Conservation (phyloP, 2,113 vertebrate genomes). For the Bos taurus region ARS-UCD2.0 NC_037348.1:58284501-58285000, state of each 20-base stretch:
- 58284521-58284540: background rate
- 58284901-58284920: background rate
- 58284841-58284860: background rate
- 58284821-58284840: background rate
- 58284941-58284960: background rate
- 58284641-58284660: background rate
- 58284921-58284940: background rate
- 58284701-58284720: background rate
- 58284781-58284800: background rate
- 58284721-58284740: background rate
- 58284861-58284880: background rate
- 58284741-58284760: background rate
- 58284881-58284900: background rate
- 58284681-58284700: background rate
- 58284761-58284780: background rate
- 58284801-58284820: background rate
- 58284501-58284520: background rate
- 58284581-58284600: background rate
- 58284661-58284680: background rate
- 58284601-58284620: background rate
- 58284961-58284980: background rate
- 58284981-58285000: background rate
- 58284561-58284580: background rate
- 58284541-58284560: background rate
- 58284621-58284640: background rate